Base-by-base conservation (phyloP, 2,113 vertebrate genomes). In the Melospiza georgiana region DNA sequence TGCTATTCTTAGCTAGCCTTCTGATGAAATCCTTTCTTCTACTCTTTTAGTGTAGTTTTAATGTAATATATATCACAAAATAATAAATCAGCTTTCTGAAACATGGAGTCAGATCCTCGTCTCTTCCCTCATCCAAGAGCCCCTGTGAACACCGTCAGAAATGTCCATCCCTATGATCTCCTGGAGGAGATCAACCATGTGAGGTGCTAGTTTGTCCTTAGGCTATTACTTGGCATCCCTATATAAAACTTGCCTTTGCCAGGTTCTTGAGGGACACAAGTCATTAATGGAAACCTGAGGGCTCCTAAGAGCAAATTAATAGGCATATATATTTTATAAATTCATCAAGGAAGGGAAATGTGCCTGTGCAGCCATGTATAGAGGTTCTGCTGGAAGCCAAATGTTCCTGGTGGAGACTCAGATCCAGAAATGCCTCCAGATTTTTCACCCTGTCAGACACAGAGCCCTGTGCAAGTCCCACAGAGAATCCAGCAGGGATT, bases 261-360 rank as follows among this genome's bases (percentile, higher is more conserved):
- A 80, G 59, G 68, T 89, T 73, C 79, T 91, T 85, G 74, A 72
- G 86, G 69, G 43, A 83, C 52, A 62, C 35, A 21, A 79, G 74
- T 84, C 67, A 71, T 90, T 93, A 86, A 80, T 9, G 17, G 61
- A 49, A 84, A 93, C 84, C 78, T 74, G 80, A 90, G 84, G 82
- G 69, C 59, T 81, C 48, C 49, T 71, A 91, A 49, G 62, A 90
- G 39, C 24, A 76, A 90, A 87, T 96, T 90, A 91, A 74, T 5
- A 74, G 65, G 16, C 27, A 73, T 74, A 73, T 77, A 63, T 91
- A 87, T 71, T 93, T 93, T 39, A 90, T 79, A 39, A 37, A 23
- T 91, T 87, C 74, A 93, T 75, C 57, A 71, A 82, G 82, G 54
- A 91, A 74, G 8, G 20, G 57, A 68, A 90, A 67, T 76, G 25